phyloP scores from a whole-genome alignment of 2,797 vertebrate species.

The Falco columbarius region DNA sequence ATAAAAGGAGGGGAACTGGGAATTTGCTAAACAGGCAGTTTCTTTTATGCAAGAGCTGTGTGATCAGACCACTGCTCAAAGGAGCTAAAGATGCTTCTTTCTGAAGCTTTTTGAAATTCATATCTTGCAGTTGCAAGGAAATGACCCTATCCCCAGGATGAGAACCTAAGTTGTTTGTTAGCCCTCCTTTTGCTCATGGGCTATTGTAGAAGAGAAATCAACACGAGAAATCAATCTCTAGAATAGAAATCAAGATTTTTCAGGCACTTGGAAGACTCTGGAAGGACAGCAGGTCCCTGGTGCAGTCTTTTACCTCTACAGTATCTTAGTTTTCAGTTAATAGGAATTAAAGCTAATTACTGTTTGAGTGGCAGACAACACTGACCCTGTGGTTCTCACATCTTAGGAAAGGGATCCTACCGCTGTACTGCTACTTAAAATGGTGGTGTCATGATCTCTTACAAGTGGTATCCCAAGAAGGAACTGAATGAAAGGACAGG shows the following conservation, averaged over 20 bases:
- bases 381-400: background rate
- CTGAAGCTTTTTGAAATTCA: background rate
- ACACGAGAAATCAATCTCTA: background rate
- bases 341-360: background rate
- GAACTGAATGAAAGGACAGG: background rate
- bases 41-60: background rate
- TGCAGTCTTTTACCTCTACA: background rate
- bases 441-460: fast-evolving
- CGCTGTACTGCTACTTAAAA: background rate
- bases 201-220: background rate
- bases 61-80: background rate
- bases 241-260: background rate
- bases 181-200: fast-evolving
- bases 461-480: background rate
- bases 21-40: background rate
- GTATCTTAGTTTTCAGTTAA: background rate
- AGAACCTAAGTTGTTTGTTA: background rate
- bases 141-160: background rate
- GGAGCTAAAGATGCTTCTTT: background rate
- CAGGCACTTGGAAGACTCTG: background rate
- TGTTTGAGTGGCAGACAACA: background rate
- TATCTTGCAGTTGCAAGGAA: background rate
- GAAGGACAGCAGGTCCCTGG: background rate
- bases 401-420: background rate
- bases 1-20: background rate